Evolutionary conservation across 2,797 vertebrate species (phyloP).

Genomic region (Synanceia verrucosa): DNA sequence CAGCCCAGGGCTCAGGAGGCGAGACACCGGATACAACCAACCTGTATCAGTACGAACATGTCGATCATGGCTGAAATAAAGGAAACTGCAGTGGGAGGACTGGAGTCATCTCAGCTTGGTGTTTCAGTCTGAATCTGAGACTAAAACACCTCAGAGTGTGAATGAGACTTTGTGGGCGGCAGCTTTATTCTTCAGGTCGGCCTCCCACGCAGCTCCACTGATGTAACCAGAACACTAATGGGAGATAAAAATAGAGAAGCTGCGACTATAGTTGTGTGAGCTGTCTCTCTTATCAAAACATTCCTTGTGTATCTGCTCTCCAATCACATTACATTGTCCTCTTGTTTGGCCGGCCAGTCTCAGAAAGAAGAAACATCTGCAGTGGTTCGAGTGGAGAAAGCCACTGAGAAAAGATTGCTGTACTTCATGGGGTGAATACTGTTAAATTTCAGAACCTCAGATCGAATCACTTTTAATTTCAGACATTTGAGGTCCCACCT

Average conservation of each 20-base stretch:
- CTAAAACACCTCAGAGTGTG: neutral
- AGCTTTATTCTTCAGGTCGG: neutral
- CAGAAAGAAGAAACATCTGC: neutral
- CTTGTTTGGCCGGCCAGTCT: neutral
- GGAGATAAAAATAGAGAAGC: constrained; percentile 19
- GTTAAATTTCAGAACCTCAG: too few relatives aligned
- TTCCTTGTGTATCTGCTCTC: neutral
- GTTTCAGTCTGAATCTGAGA: neutral
- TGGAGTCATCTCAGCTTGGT: neutral
- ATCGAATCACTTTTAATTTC: too few relatives aligned
- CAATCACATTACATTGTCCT: neutral
- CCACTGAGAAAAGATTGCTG: too few relatives aligned
- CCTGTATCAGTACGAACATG: neutral
- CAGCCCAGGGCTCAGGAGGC: too few relatives aligned
- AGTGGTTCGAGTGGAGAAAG: too few relatives aligned
- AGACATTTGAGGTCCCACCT: too few relatives aligned
- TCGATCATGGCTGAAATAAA: neutral
- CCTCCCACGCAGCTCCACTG: constrained; percentile 11
- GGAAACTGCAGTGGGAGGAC: neutral
- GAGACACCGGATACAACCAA: too few relatives aligned
- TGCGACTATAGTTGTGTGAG: neutral
- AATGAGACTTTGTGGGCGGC: neutral
- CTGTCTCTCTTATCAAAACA: neutral
- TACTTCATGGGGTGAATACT: too few relatives aligned
- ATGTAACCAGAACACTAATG: neutral